Evolutionary conservation across 2,113 vertebrate species (phyloP), one percentile per base, ranked within the genome.

Genomic region (Sitta europaea): DNA sequence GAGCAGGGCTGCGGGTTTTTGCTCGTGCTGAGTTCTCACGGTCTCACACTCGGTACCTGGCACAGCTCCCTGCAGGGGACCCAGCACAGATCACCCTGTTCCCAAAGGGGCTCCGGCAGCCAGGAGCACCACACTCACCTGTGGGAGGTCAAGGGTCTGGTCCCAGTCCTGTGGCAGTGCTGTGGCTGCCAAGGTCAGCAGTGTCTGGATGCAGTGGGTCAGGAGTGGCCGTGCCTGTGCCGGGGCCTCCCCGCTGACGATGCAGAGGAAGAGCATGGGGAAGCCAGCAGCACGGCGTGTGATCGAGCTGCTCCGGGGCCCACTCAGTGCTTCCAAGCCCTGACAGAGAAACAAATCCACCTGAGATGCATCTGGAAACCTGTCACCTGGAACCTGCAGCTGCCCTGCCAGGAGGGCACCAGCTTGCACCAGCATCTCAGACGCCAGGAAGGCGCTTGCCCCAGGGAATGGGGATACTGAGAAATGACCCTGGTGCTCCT

Each of bases 191-290:
- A 97, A 97, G 47, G 97, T 85, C 72, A 99, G 96, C 79, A 99
- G 96, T 1, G 91, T 97, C 55, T 96, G 94, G 58, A 99, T 68
- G 36, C 98, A 98, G 80, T 11, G 91, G 18, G 97, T 83, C 68
- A 99, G 97, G n/a, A 99, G 97, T 0, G 98, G 98, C 47, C 97
- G 97, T 20, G 97, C 66, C 75, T 97, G 97, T 3, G 74, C 90
- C 0, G 97, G 77, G n/a, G 98, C 96, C 89, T 98, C 99, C 29
- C 98, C 98, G 0, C 97, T 98, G 65, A 98, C 51, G 1, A 99
- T 97, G 68, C 98, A 98, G 48, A 99, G 97, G 92, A 99, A 98
- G 75, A 99, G 98, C 98, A 99, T 98, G 11, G 99, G 99, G 94
- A 99, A 96, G 23, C 99, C 99, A 0, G 99, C 99, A 1, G 98